Evolutionary conservation across 2,888 invertebrate genomes (phyloP).

Genomic region (Protophormia terraenovae): DNA sequence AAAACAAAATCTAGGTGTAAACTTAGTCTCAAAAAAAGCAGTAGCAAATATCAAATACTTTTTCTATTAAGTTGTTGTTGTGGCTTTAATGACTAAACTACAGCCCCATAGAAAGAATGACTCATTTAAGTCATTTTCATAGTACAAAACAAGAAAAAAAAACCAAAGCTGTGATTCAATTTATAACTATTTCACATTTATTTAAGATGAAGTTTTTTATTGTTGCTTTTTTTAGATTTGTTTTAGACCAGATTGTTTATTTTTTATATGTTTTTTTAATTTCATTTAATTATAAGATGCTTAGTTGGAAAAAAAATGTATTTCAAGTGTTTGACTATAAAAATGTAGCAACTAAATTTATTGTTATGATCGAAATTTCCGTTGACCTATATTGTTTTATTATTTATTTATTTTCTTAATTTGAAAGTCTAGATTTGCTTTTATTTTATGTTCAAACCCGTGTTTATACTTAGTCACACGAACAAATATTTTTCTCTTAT

Average conservation of each 20-base stretch:
- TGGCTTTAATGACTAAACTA: background rate
- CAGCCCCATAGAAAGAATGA: background rate
- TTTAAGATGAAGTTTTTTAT: background rate
- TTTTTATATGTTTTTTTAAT: background rate
- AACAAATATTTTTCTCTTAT: too few relatives aligned
- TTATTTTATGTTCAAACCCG: background rate
- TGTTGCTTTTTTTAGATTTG: background rate
- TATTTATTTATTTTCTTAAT: background rate
- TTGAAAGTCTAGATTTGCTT: background rate
- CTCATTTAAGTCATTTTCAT: background rate
- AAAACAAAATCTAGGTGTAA: background rate
- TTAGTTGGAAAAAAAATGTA: too few relatives aligned
- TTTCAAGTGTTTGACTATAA: too few relatives aligned
- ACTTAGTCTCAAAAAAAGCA: background rate
- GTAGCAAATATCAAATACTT: conserved; percentile 9
- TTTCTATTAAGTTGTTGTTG: background rate
- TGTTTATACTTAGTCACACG: too few relatives aligned
- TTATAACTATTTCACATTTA: background rate
- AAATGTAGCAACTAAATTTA: background rate
- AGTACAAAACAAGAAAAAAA: background rate
- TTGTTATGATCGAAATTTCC: conserved; percentile 35
- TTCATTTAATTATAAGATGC: too few relatives aligned
- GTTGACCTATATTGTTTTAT: conserved; percentile 37
- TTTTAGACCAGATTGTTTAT: background rate
- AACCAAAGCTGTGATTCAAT: background rate